Base-by-base conservation (phyloP, 2,888 invertebrate genomes). In the Drosophila yooni region DNA sequence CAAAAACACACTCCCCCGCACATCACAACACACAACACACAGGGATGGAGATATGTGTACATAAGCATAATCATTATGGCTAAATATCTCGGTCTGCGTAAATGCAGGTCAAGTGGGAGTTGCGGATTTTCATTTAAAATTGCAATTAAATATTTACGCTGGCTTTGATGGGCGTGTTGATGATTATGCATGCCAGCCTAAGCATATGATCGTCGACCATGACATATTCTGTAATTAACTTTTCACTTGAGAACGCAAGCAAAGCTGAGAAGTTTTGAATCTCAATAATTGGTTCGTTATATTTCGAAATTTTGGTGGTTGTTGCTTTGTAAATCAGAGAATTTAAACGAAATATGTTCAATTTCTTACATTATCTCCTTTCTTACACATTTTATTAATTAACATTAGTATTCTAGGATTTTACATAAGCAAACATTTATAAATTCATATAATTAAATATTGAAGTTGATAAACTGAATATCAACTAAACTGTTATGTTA, bases 41-140 rank as follows among this genome's bases (percentile, higher is more conserved):
- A 33, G 46, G 60, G 50, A 46, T 56, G 51, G 64, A 70, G 58
- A 60, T 68, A 61, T 61, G 43, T 76, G 25, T 38, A 36, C 36
- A 27, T 38, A 53, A 58, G 62, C 62, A 65, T 73, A 76, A 76
- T 80, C 76, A 59, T 51, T 57, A 76, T 15, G 25, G 1, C 71
- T 54, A 52, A 61, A 34, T 65, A 79, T 79, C 70, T 61, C 11
- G 5, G 53, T 36, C 57, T 31, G 63, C 27, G 61, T 64, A 71
- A 79, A 70, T 79, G 38, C 75, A 75, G 76, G 64, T 79, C 82
- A 80, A 75, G 69, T 79, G 48, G 48, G 57, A 60, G 43, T 51
- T 38, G 31, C 67, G 33, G 36, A 74, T 83, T 87, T 87, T 84
- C 79, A 83, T 86, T 76, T 85, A 54, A 75, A 83, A 87, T 85